phyloP scores from a whole-genome alignment of 2,888 invertebrate species.

The Polymixis flavicincta region DNA sequence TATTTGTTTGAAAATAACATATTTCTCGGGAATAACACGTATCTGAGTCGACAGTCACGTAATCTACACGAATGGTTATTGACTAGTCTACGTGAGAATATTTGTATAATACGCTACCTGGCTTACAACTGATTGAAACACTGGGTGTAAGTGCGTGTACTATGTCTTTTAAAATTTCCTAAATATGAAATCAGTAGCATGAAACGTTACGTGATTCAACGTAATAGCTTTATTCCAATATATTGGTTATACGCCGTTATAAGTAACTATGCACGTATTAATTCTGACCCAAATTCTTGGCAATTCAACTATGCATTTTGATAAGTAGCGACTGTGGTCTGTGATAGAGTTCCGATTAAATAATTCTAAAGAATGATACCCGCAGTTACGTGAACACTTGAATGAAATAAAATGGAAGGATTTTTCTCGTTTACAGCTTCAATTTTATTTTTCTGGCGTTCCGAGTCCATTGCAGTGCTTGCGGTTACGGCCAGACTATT shows the following conservation, averaged over 20 bases:
- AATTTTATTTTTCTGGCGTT: constrained; percentile 52
- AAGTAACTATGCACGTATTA: constrained; percentile 41
- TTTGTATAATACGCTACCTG: constrained; percentile 78
- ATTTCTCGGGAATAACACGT: constrained; percentile 75
- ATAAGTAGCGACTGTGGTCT: constrained; percentile 46
- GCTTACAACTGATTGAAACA: constrained; percentile 60
- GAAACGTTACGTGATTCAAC: constrained; percentile 74
- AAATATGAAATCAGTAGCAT: constrained; percentile 74
- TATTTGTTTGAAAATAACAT: constrained; percentile 58
- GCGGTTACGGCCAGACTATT: constrained; percentile 50
- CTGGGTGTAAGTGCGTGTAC: constrained; percentile 70
- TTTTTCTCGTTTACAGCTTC: constrained; percentile 47
- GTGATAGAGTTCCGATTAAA: constrained; percentile 43
- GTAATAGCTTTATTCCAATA: constrained; percentile 67
- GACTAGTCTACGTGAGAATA: constrained; percentile 86
- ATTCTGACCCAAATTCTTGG: constrained; percentile 63
- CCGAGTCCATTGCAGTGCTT: constrained; percentile 54
- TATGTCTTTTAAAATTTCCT: constrained; percentile 74
- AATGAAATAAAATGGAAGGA: constrained; percentile 38
- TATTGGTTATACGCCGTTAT: constrained; percentile 58
- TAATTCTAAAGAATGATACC: constrained; percentile 41
- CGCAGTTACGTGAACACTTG: constrained; percentile 38
- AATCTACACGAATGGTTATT: constrained; percentile 75
- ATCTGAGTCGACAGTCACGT: constrained; percentile 81
- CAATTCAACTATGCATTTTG: constrained; percentile 59